Base-by-base conservation (phyloP, 1,140 invertebrate genomes). In the Trichonephila clavipes region DNA sequence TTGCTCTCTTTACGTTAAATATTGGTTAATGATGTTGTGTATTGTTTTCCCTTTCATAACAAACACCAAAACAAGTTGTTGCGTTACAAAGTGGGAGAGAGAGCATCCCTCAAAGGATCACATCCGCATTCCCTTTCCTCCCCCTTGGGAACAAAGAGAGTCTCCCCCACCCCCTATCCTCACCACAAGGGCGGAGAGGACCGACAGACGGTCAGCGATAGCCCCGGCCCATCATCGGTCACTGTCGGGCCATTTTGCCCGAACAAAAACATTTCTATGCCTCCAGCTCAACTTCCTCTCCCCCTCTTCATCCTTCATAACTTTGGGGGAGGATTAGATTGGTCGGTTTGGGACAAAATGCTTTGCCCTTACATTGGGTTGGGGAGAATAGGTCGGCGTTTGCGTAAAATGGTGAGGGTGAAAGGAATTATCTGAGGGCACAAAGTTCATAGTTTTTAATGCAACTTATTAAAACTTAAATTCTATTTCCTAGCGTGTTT, bases 141-240 rank as follows among this genome's bases (percentile, higher is more conserved):
- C 82, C 40, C 82, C 51, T 83, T 58, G 40, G 19, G 24, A 18
- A 34, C 72, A 34, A 40, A 51, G 40, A 19, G 40, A 21, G 40
- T 14, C 16, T 19, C 19, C 44, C 82, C 24, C 24, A 77, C 18
- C 24, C 72, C 72, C 72, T 77, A 34, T 77, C 72, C 72, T 61
- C 24, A 62, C 85, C 59, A 34, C 58, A 87, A 87, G 85, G 82
- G 82, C 19, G 82, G 44, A 87, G 85, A 62, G 18, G 72, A 24
- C 87, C 62, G 87, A 69, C 87, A 88, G 62, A 88, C 87, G 87
- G 87, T 69, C 87, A 88, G 64, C 87, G 87, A 88, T 88, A 88
- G 87, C 87, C 87, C 59, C 85, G 82, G 18, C 59, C 40, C 34
- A 88, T 88, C 87, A 88, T 88, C 87, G 87, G 87, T 88, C 87